Base-by-base conservation (phyloP, 1,140 invertebrate genomes). In the Drosophila nigromelanica region DNA sequence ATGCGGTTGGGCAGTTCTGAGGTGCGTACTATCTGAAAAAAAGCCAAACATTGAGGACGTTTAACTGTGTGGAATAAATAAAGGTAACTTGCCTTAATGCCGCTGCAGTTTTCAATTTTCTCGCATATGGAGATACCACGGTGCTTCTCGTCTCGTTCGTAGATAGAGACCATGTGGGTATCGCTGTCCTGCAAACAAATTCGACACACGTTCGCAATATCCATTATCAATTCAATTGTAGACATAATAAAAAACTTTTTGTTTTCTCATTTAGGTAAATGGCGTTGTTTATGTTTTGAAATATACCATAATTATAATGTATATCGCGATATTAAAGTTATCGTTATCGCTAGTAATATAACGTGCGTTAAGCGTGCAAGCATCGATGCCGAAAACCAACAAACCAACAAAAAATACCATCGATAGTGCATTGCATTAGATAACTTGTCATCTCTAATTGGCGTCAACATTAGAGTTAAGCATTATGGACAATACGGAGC, bases 81-180 rank as follows among this genome's bases (percentile, higher is more conserved):
- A 2, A 1, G 12, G 10, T 12, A 37, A 12, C 11, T 12, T 67
- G 52, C 35, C 18, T 39, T 75, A 73, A 91, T 80, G 7, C 87
- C 87, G n/a, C 76, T 76, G 48, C 82, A 90, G 15, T 56, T 68
- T 76, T 91, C 78, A 45, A 91, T 90, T 80, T 89, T 91, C 27
- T 91, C 78, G 50, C 76, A 76, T 0, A 91, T 61, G 0, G 70
- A 78, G 27, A 78, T 18, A 1, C 63, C 47, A 1, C 37, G 43
- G 10, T 71, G 55, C 0, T 47, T 73, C 5, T 76, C 70, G 0
- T 83, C 68, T 37, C 11, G 35, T 1, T 91, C 87, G 54, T 75
- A 90, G 11, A 91, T 90, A 37, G 90, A 89, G 4, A 77, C 70
- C 90, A 91, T 91, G 6, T 78, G 69, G 10, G 69, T 39, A n/a